Evolutionary conservation across 2,888 invertebrate species (phyloP).

Genomic region (Cremastinae sp.): DNA sequence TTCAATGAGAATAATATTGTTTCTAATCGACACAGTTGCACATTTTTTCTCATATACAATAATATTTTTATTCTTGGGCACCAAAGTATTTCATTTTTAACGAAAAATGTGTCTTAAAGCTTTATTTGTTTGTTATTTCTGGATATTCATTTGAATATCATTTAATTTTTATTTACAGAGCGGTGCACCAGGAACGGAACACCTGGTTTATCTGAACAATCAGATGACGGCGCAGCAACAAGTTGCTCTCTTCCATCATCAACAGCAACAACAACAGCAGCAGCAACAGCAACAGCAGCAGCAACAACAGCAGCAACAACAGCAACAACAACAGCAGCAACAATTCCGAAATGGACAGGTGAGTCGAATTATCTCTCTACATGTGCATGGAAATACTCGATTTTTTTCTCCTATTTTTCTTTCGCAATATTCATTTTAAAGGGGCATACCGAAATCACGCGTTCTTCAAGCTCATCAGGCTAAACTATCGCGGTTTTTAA

Average conservation of each 20-base stretch:
- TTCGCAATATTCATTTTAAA: slow-evolving; percentile 23
- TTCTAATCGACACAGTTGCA: too few species aligned
- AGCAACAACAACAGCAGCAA: slow-evolving; percentile 75
- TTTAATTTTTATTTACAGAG: slow-evolving; percentile 82
- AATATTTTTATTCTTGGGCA: too few species aligned
- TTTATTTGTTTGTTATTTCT: too few species aligned
- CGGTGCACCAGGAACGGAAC: slow-evolving; percentile 84
- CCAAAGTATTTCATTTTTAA: too few species aligned
- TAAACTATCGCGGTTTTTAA: slow-evolving; percentile 9
- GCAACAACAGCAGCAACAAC: slow-evolving; percentile 77
- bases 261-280: slow-evolving; percentile 83
- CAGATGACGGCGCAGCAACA: slow-evolving; percentile 80
- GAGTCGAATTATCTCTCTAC: slow-evolving; percentile 53
- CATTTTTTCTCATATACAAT: too few species aligned
- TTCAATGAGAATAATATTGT: too few species aligned
- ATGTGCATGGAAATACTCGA: neutral
- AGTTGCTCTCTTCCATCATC: slow-evolving; percentile 78
- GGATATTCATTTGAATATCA: too few species aligned
- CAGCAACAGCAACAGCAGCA: slow-evolving; percentile 82
- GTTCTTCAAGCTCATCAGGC: slow-evolving; percentile 33
- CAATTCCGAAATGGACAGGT: slow-evolving; percentile 80
- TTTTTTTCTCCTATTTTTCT: slow-evolving; percentile 25
- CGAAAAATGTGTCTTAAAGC: too few species aligned
- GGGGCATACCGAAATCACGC: slow-evolving; percentile 59
- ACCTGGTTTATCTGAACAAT: slow-evolving; percentile 81